Base-by-base conservation (phyloP, 2,888 invertebrate species). In the Hyles lineata region DNA sequence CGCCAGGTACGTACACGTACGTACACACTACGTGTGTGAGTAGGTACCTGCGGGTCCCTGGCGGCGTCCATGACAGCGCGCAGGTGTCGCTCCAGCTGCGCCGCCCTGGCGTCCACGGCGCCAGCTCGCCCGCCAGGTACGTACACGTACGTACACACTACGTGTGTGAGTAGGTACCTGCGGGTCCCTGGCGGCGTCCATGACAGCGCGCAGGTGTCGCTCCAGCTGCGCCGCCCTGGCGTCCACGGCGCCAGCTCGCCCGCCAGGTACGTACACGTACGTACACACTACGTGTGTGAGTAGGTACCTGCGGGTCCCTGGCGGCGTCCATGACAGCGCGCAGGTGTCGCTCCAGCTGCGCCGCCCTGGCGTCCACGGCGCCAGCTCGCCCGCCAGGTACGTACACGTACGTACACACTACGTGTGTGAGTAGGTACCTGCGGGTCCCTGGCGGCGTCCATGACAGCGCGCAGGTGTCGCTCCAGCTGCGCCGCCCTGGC, bases 231-330 rank as follows among this genome's bases (percentile, higher is more conserved):
- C 97, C 19, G 99, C 99, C 86, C 98, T 96, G 85, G 97, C 96
- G 91, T 99, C 99, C 81, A 99, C 97, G 85, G 98, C 97, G 97
- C 98, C 86, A 98, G 92, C 93, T 99, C 99, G 86, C 97, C 97
- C 88, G 97, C 97, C 43, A 43, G 96, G 35, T 95, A 92, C 97
- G 97, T 29, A 29, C 79, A 99, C 98, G 92, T 98, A 98, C n/a
- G 96, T 97, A 59, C 96, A 96, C 80, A 96, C 83, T 97, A 97
- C 80, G 95, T 29, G 58, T 70, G 29, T 2, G 32, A 17, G 17
- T 63, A 59, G 23, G 55, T 73, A 94, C 94, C 87, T 94, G 90
- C 0, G 90, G 89, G 62, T 93, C 88, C 70, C 90, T 90, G 0
- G 87, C 87, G 3, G 86, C 83, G 79, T 93, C 98, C 98, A 99